Conservation (phyloP, 2,888 invertebrate genomes). For the Cheilosia vernalis region DNA sequence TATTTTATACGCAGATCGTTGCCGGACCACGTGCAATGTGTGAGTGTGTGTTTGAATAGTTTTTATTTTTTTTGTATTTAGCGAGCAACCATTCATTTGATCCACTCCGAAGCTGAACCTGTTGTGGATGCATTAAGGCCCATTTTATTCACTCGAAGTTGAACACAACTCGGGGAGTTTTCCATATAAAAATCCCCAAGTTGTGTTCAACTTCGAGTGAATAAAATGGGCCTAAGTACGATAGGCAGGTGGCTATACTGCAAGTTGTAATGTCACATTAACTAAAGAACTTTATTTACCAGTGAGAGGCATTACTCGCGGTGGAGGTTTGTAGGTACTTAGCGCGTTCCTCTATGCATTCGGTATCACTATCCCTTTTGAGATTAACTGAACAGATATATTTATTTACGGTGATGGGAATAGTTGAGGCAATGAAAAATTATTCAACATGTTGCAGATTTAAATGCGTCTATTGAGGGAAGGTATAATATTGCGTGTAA, state of each 20-base stretch:
- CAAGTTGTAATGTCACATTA: conserved; percentile 35
- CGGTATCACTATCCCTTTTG: background rate
- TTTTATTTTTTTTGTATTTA: conserved; percentile 6
- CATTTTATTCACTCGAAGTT: no score
- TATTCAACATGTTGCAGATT: no score
- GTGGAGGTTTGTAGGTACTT: background rate
- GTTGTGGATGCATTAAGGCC: conserved; percentile 32
- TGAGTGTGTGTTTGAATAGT: background rate
- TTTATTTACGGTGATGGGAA: no score
- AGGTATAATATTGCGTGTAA: no score
- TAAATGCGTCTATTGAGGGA: no score
- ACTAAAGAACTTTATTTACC: conserved; percentile 63
- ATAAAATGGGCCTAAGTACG: no score
- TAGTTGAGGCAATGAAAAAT: no score
- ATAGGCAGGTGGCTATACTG: conserved; percentile 5
- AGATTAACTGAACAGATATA: no score
- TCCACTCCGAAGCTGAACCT: conserved; percentile 18
- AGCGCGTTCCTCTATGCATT: no score
- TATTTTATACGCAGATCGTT: conserved; percentile 27
- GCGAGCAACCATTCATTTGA: conserved; percentile 2
- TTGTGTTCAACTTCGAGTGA: no score
- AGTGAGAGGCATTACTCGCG: background rate
- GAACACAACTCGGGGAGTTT: no score
- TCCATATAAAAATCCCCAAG: no score
- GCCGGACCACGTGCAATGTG: background rate